Evolutionary conservation across 2,888 invertebrate species (phyloP).

Genomic region (Sphaerophoria taeniata): DNA sequence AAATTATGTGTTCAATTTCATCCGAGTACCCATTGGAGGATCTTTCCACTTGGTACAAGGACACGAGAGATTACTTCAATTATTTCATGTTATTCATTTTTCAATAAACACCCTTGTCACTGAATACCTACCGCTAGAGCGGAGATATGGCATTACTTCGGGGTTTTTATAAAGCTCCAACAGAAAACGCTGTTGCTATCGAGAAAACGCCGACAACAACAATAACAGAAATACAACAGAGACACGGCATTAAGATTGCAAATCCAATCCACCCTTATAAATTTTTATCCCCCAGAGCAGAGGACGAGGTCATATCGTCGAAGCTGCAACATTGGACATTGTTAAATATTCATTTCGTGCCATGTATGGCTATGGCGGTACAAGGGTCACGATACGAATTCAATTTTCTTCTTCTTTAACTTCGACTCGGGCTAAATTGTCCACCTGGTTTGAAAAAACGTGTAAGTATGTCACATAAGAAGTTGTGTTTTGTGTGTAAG

Average conservation of each 20-base stretch:
- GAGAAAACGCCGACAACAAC: not conserved
- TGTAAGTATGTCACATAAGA: no score
- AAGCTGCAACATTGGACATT: constrained; percentile 48
- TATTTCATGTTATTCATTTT: constrained; percentile 70
- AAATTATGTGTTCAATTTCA: constrained; percentile 73
- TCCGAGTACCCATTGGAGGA: constrained; percentile 59
- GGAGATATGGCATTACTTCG: constrained; percentile 56
- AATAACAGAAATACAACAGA: not conserved
- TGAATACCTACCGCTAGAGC: constrained; percentile 14
- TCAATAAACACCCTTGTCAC: constrained; percentile 63
- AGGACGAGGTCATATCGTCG: constrained; percentile 34
- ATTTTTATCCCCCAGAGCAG: constrained; percentile 58
- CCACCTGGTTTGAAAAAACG: constrained; percentile 42
- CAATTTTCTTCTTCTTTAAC: constrained; percentile 59
- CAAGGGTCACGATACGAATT: constrained; percentile 63
- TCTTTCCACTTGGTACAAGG: constrained; percentile 60
- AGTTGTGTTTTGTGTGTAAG: constrained; percentile 43
- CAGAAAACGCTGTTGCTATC: constrained; percentile 2
- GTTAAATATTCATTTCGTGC: constrained; percentile 68
- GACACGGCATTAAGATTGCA: constrained; percentile 65
- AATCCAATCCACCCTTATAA: constrained; percentile 67
- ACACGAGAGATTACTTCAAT: constrained; percentile 71
- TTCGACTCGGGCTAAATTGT: constrained; percentile 26
- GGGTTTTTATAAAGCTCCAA: constrained; percentile 43
- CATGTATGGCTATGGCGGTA: constrained; percentile 26